Evolutionary conservation across 2,888 invertebrate genomes (phyloP), one percentile per base, ranked within the genome.

Genomic region (Morpho helenor): DNA sequence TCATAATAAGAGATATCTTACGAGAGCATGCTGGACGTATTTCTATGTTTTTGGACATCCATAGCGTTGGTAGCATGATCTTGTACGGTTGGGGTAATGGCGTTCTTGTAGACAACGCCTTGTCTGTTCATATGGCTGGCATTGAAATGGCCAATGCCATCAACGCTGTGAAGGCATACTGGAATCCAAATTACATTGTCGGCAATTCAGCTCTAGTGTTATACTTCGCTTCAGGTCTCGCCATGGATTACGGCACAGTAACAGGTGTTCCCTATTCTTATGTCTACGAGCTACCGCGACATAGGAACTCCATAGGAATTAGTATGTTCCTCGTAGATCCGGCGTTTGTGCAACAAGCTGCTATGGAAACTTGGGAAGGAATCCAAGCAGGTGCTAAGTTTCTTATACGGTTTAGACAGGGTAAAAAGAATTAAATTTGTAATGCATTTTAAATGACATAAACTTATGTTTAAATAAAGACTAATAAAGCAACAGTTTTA

Each of bases 271-370:
- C 92, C 0, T 76, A 94, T 8, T 74, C 93, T 0, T 94, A 93
- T 63, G 94, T 94, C 4, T 88, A 93, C 70, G 94, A 95, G 75
- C 72, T 95, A 59, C 94, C 94, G 0, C 92, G 91, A 55, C 91
- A 93, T 43, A 70, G 76, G n/a, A 68, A 72, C 4, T 79, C 77
- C 1, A 65, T 68, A 0, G 43, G 76, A 39, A 6, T 52, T 44
- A 43, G 23, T 7, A 61, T 63, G 2, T 60, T 63, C 47, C 53
- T 57, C 68, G 83, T 93, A 2, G 81, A 91, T 2, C 84, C 93
- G 0, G 70, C 71, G 0, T 86, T 90, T 61, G 94, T 95, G 63
- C 67, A 82, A 51, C 86, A 90, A n/a, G 91, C 93, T 3, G 92
- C 91, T 10, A 60, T 68, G 0, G 94, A 94, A 70, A 93, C 93